Base-by-base conservation (phyloP, 2,113 vertebrate genomes). In the Neopipo cinnamomea region DNA sequence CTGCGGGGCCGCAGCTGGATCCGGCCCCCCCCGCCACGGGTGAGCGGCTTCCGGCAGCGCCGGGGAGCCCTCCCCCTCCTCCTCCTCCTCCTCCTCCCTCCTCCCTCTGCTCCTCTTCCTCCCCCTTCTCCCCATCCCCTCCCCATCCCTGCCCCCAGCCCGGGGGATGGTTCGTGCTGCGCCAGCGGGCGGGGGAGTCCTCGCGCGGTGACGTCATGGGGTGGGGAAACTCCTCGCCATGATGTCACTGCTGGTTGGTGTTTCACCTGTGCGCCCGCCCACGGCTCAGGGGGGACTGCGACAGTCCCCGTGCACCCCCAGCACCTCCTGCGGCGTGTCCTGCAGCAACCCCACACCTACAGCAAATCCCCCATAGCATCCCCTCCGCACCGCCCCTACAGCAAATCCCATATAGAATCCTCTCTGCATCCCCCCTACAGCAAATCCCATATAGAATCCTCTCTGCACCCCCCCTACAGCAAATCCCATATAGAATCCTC, bases 141-240 rank as follows among this genome's bases (percentile, higher is more conserved):
- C 31, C 17, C 28, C 28, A 6, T 8, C 31, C 16, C 25, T 47
- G 8, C 6, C 18, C 22, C 33, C 11, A 12, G 24, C 25, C 37
- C 77, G 3, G 2, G 47, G 79, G 74, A 41, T 73, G 74, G 58
- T 85, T 78, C 30, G 67, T 89, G 93, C 53, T 41, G 86, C 66
- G 74, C 95, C 80, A 68, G 85, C 50, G 71, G 94, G 94, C 21
- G 56, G 95, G 30, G 81, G 91, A 91, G 71, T 76, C 91, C 84
- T 68, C 67, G 20, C 52, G 83, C 31, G 77, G 84, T 95, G 96
- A 97, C 67, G 94, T 96, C 90, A 96, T 97, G 88, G 96, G 97
- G 92, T 85, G 90, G 68, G 86, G 90, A 93, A 92, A 77, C 67
- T 92, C 89, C 88, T 5, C 10, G 37, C 67, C 35, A 53, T 97